These are phyloP conservation scores for Anseranas semipalmata DNA, from an alignment of 2,113 vertebrate genomes.

Conservation along the genomic window DNA sequence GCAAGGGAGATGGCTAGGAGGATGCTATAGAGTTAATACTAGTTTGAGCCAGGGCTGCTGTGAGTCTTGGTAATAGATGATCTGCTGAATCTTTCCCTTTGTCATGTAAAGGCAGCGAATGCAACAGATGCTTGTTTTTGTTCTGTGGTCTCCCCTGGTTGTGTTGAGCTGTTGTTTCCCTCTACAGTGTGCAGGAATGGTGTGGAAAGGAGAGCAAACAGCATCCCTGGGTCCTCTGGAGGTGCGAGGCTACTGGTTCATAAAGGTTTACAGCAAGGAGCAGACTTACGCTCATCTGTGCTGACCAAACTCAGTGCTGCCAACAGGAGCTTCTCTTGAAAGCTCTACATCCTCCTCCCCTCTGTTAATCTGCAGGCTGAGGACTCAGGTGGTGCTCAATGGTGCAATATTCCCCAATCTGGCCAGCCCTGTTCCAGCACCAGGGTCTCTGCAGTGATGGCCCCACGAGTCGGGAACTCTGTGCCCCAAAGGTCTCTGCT, in stretches of 20 bases:
- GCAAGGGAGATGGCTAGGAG: not conserved
- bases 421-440: not conserved
- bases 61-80: not conserved
- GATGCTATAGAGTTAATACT: not conserved
- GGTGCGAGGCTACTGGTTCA: not conserved
- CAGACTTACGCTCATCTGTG: not conserved
- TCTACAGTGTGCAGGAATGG: accelerated
- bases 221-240: not conserved
- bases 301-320: not conserved
- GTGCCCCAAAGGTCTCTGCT: not conserved
- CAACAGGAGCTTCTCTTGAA: not conserved
- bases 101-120: not conserved
- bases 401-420: not conserved
- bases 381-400: not conserved
- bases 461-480: not conserved
- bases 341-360: not conserved
- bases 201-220: not conserved
- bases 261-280: not conserved
- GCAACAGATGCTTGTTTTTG: not conserved
- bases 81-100: not conserved
- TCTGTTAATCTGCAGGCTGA: not conserved
- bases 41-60: not conserved
- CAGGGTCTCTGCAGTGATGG: not conserved
- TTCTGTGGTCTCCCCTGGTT: not conserved
- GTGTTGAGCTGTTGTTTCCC: not conserved